Evolutionary conservation across 2,797 vertebrate species (phyloP).

Genomic region (Falco naumanni): DNA sequence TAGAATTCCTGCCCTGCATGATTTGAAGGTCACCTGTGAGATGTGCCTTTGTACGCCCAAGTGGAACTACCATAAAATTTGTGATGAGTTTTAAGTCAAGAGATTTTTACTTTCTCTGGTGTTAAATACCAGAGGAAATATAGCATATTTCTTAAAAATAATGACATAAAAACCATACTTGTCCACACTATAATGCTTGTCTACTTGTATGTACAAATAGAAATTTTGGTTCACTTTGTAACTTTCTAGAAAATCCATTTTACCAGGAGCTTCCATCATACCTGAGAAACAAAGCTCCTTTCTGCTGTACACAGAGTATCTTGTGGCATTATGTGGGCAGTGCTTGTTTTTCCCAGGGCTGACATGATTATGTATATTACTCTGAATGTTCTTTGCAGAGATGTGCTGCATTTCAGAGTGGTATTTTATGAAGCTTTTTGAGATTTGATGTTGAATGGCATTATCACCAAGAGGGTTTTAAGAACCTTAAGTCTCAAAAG

Average conservation of each 20-base stretch:
- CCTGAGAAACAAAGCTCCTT: not conserved
- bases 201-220: not conserved
- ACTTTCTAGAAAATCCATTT: not conserved
- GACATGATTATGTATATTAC: not conserved
- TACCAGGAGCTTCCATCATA: fast-evolving
- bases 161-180: not conserved
- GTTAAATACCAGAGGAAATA: not conserved
- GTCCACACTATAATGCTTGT: not conserved
- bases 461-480: not conserved
- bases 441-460: not conserved
- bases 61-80: not conserved
- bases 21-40: not conserved
- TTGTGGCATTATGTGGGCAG: not conserved
- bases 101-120: not conserved
- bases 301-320: not conserved
- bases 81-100: not conserved
- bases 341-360: not conserved
- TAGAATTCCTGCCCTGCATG: not conserved
- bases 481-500: not conserved
- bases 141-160: not conserved
- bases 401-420: not conserved
- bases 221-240: not conserved
- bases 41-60: not conserved
- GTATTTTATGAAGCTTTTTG: not conserved
- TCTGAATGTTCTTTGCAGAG: not conserved